Evolutionary conservation across 2,113 vertebrate genomes (phyloP).

Genomic region (Tenrec ecaudatus): DNA sequence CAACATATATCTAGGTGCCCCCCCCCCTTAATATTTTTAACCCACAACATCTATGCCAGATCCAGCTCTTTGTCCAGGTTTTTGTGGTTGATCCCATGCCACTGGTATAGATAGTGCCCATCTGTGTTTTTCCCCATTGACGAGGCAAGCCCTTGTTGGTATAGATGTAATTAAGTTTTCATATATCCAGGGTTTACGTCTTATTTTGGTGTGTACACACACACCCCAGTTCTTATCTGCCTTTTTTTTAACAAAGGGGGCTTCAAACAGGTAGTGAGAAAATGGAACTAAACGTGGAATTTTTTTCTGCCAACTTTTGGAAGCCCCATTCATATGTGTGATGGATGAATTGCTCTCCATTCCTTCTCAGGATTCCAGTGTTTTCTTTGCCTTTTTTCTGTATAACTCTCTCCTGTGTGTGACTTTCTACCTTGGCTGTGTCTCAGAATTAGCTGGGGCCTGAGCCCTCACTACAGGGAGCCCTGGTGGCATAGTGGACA

Average conservation of each 20-base stretch:
- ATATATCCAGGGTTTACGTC: background rate
- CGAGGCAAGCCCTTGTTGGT: background rate
- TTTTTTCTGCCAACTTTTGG: too few relatives aligned
- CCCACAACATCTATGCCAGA: conserved; percentile 22
- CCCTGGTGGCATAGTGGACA: too few relatives aligned
- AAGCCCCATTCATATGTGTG: too few relatives aligned
- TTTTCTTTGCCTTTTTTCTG: background rate
- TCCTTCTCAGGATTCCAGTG: background rate
- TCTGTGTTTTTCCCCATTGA: background rate
- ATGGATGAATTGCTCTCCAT: background rate
- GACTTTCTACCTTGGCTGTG: background rate
- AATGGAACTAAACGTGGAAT: too few relatives aligned
- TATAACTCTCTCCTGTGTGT: background rate
- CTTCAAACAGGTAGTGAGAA: too few relatives aligned
- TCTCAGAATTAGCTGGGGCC: background rate
- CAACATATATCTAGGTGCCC: background rate
- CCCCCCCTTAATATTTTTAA: conserved; percentile 11
- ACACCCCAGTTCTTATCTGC: background rate
- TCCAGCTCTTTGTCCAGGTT: background rate
- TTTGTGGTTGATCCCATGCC: background rate
- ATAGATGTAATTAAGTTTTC: conserved; percentile 11
- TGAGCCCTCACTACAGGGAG: background rate
- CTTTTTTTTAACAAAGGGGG: background rate
- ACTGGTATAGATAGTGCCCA: conserved; percentile 4
- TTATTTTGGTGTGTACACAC: background rate